Percentiles rank a stretch among this genome's conserved stretches.
Conservation (phyloP, 2,113 vertebrate species). For the Cervus canadensis region DNA sequence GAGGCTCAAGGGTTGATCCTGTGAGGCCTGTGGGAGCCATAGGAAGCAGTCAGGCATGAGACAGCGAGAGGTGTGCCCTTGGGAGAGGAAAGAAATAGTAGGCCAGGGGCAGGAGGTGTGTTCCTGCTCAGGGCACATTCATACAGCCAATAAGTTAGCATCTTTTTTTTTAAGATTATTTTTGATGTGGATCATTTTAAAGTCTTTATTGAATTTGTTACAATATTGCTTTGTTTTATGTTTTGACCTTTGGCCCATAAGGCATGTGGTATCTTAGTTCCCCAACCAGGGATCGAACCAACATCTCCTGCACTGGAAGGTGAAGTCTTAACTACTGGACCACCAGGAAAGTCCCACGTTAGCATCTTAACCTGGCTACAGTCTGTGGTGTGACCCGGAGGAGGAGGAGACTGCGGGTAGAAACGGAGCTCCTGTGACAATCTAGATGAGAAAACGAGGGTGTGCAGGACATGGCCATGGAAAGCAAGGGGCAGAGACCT, state of each 20-base stretch:
- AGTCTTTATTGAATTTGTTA: neutral
- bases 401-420: neutral
- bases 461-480: neutral
- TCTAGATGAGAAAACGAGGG: neutral
- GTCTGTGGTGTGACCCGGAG: neutral
- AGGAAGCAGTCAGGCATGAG: neutral
- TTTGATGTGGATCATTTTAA: neutral
- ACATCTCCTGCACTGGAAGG: neutral
- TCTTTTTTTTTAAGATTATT: neutral
- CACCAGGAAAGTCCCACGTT: neutral
- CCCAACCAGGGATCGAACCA: neutral
- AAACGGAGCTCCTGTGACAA: neutral
- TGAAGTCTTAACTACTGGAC: neutral
- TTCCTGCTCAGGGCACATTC: neutral
- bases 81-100: neutral
- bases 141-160: neutral
- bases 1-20: neutral
- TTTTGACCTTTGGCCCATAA: neutral
- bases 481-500: neutral
- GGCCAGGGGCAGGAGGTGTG: neutral
- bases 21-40: neutral
- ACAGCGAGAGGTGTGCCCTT: neutral
- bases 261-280: neutral
- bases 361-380: neutral
- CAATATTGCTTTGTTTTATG: neutral